A percentile compares a stretch with the other conserved stretches of the same genome.
These are phyloP conservation scores for Calliopsis andreniformis DNA, from an alignment of 1,140 invertebrate genomes.

Conservation along the genomic window DNA sequence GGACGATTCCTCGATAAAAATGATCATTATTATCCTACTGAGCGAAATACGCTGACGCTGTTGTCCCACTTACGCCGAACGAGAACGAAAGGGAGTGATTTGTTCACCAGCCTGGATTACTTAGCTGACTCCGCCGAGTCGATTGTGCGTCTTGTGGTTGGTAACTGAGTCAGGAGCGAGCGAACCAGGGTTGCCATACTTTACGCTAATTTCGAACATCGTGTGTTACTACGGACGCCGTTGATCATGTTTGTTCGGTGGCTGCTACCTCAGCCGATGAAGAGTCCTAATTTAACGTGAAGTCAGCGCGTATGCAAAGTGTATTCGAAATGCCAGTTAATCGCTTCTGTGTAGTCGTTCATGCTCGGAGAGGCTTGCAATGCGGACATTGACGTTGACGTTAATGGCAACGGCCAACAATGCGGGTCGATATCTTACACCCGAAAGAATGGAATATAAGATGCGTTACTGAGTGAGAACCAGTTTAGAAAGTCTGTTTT, in stretches of 20 bases:
- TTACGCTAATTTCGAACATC: no score
- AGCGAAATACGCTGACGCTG: not conserved
- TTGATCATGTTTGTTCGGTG: no score
- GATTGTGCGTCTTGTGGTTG: no score
- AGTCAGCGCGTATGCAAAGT: conserved; percentile 31
- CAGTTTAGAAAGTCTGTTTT: no score
- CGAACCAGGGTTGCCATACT: no score
- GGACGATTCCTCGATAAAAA: conserved; percentile 19
- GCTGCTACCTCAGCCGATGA: not conserved
- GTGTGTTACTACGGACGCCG: no score
- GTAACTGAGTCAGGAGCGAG: no score
- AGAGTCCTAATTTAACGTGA: not conserved
- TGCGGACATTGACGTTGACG: conserved; percentile 25
- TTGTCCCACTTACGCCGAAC: not conserved
- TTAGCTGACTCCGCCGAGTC: not conserved
- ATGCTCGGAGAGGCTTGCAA: not conserved
- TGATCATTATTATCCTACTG: conserved; percentile 12
- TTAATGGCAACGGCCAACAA: not conserved
- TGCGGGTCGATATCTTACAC: conserved; percentile 45
- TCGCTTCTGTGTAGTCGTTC: conserved; percentile 18
- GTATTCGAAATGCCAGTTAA: conserved; percentile 23
- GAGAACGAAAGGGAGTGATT: not conserved
- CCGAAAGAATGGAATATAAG: conserved; percentile 44
- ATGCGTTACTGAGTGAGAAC: not conserved
- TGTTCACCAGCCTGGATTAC: not conserved